Percentiles rank a stretch among this genome's conserved stretches.
phyloP scores from a whole-genome alignment of 2,113 vertebrate species.

The Myotis yumanensis region DNA sequence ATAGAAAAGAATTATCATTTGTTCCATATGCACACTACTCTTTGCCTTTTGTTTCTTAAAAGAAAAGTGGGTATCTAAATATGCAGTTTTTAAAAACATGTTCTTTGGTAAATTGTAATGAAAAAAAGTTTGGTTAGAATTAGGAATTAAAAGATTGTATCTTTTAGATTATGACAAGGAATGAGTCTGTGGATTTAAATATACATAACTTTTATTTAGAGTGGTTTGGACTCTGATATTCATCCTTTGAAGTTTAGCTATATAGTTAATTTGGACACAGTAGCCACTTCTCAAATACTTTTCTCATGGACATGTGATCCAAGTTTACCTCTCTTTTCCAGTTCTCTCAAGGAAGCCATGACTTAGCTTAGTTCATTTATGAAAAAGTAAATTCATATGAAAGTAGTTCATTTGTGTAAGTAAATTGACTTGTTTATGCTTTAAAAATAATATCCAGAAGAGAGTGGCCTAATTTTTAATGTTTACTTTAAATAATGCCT shows the following conservation, averaged over 20 bases:
- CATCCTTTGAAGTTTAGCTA: neutral
- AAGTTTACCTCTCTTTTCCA: neutral
- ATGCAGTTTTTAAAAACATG: neutral
- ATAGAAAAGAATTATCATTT: neutral
- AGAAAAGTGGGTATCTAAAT: neutral
- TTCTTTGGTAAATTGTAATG: neutral
- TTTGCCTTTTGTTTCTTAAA: conserved; percentile 13
- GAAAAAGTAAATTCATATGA: neutral
- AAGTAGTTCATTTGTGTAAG: neutral
- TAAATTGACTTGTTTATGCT: neutral
- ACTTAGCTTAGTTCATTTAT: neutral
- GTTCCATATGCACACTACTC: neutral
- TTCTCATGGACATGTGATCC: neutral
- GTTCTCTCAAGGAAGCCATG: neutral
- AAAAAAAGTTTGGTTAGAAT: neutral
- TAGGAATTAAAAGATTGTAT: neutral
- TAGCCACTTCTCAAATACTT: neutral
- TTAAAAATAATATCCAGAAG: conserved; percentile 6
- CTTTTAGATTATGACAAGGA: neutral
- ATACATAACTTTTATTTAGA: neutral
- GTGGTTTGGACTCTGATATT: neutral
- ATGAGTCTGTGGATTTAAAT: neutral
- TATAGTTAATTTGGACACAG: neutral
- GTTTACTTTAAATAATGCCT: neutral
- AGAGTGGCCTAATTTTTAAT: neutral